Evolutionary conservation across 2,888 invertebrate species (phyloP).

Genomic region (Amphipyra tragopoginis): DNA sequence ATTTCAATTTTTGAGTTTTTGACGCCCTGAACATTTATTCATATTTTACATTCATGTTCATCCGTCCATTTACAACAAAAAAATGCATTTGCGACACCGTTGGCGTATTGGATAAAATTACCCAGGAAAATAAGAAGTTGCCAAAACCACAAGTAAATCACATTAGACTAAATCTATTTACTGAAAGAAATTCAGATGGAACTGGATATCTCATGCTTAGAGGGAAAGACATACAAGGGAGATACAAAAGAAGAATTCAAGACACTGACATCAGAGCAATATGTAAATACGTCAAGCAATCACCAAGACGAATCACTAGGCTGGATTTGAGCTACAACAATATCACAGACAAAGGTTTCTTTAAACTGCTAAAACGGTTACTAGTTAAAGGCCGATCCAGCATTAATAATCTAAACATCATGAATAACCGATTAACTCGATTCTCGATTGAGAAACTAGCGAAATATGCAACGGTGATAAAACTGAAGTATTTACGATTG

Average conservation of each 20-base stretch:
- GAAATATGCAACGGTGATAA: constrained; percentile 77
- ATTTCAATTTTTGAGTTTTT: too few species aligned
- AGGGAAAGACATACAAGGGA: constrained; percentile 87
- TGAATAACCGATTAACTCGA: constrained; percentile 88
- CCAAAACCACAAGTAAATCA: constrained; percentile 64
- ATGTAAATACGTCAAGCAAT: constrained; percentile 80
- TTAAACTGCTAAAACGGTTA: constrained; percentile 78
- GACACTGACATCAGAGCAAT: constrained; percentile 87
- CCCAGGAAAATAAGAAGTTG: constrained; percentile 64
- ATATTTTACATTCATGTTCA: too few species aligned
- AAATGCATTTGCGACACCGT: constrained; percentile 77
- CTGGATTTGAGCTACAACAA: constrained; percentile 90
- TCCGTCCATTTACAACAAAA: constrained; percentile 13
- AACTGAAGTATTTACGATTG: constrained; percentile 86
- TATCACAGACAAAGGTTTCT: constrained; percentile 87
- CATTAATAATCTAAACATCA: constrained; percentile 87
- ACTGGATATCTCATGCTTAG: constrained; percentile 86
- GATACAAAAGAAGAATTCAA: constrained; percentile 79
- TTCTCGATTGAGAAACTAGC: constrained; percentile 78
- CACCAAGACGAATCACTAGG: constrained; percentile 81
- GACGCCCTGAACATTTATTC: too few species aligned
- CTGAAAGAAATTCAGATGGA: constrained; percentile 89
- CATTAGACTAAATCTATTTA: constrained; percentile 78
- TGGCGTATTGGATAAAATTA: constrained; percentile 70
- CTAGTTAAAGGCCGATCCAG: constrained; percentile 83